phyloP scores from a whole-genome alignment of 2,888 invertebrate species.

The Nipponacmea schrenckii region DNA sequence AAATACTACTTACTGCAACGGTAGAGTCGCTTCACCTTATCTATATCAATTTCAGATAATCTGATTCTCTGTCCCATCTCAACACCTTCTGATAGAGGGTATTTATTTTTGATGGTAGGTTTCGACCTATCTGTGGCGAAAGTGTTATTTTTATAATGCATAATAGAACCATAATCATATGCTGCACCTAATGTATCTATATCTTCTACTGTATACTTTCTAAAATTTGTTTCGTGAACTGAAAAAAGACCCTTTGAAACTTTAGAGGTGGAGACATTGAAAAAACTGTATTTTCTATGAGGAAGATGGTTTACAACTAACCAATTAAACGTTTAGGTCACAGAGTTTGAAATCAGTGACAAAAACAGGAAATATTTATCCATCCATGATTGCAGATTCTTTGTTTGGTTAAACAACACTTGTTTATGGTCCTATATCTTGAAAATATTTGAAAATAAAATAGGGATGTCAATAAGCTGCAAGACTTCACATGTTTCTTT shows the following conservation, averaged over 20 bases:
- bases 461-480: no score
- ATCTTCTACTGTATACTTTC: conserved; percentile 64
- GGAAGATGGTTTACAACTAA: no score
- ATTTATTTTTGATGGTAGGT: conserved; percentile 66
- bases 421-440: no score
- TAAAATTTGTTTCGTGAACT: conserved; percentile 71
- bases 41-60: conserved; percentile 66
- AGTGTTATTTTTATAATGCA: conserved; percentile 77
- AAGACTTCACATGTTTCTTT: no score
- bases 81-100: conserved; percentile 28
- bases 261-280: no score
- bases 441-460: no score
- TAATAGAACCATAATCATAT: conserved; percentile 82
- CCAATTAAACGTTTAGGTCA: no score
- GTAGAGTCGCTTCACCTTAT: conserved; percentile 68
- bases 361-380: no score
- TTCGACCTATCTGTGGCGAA: conserved; percentile 65
- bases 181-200: conserved; percentile 72
- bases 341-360: no score
- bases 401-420: no score
- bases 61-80: conserved; percentile 69
- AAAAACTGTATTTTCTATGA: no score
- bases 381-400: no score
- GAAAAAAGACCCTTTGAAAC: conserved; percentile 17
- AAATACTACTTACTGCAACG: conserved; percentile 43